phyloP scores from a whole-genome alignment of 1,140 invertebrate species.

The Drosophila athabasca region DNA sequence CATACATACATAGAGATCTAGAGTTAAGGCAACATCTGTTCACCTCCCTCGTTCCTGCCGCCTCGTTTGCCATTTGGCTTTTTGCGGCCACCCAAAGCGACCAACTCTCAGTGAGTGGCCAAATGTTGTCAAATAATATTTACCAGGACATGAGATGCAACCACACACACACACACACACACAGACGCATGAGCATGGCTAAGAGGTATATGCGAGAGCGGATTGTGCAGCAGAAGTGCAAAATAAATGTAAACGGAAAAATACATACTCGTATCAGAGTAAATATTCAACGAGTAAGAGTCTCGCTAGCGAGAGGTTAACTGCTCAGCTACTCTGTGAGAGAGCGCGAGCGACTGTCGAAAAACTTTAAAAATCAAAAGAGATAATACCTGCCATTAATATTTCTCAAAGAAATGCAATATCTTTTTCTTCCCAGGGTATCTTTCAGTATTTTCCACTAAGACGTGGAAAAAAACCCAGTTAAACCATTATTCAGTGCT shows the following conservation, averaged over 20 bases:
- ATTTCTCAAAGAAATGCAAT: too few relatives aligned
- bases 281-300: too few relatives aligned
- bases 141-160: conserved; percentile 39
- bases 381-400: too few relatives aligned
- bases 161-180: conserved; percentile 7
- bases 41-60: neutral
- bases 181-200: neutral
- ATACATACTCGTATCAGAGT: too few relatives aligned
- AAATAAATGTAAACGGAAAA: conserved; percentile 17
- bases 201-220: too few relatives aligned
- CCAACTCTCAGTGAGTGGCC: conserved; percentile 8
- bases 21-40: conserved; percentile 17
- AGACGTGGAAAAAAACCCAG: too few relatives aligned
- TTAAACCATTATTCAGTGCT: too few relatives aligned
- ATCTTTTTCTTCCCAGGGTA: too few relatives aligned
- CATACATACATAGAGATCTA: neutral
- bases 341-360: too few relatives aligned
- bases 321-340: neutral
- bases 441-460: too few relatives aligned
- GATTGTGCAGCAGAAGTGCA: neutral
- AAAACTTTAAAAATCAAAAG: too few relatives aligned
- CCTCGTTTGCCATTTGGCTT: conserved; percentile 50
- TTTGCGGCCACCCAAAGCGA: conserved; percentile 50
- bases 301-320: neutral
- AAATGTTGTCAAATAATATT: conserved; percentile 80